Conservation (phyloP, 2,113 vertebrate species). For the Gopherus evgoodei region DNA sequence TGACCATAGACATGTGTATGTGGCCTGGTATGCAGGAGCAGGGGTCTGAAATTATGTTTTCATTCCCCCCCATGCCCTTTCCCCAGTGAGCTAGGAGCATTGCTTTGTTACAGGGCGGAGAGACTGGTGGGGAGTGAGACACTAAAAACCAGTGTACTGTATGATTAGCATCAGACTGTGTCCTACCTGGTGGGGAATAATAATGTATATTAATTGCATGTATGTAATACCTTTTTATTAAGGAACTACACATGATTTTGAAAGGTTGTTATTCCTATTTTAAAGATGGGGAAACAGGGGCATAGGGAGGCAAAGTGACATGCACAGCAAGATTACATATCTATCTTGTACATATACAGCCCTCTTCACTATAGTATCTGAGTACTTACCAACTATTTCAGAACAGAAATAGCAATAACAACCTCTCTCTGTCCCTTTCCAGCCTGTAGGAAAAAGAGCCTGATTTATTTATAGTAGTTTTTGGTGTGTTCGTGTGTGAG, state of each 20-base stretch:
- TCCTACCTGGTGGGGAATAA: neutral
- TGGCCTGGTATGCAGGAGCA: neutral
- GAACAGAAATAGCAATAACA: neutral
- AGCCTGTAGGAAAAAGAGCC: neutral
- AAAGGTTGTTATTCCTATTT: neutral
- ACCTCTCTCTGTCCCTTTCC: neutral
- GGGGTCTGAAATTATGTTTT: neutral
- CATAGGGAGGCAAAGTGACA: neutral
- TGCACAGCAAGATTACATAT: neutral
- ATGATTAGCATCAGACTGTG: too few species aligned
- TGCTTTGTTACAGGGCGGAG: neutral
- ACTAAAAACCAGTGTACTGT: too few species aligned
- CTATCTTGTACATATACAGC: neutral
- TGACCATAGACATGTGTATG: too few species aligned
- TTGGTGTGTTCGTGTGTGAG: neutral
- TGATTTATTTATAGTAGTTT: neutral
- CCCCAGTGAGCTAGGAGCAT: fast-evolving
- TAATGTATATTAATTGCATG: neutral
- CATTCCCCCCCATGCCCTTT: fast-evolving
- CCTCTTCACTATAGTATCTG: neutral
- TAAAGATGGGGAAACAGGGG: neutral
- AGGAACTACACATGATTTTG: fast-evolving
- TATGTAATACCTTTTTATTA: fast-evolving
- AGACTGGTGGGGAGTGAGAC: neutral
- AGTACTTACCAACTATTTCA: neutral